Percentiles rank a stretch among this genome's conserved stretches.
phyloP scores from a whole-genome alignment of 2,888 invertebrate species.

The Anticlea derivata region DNA sequence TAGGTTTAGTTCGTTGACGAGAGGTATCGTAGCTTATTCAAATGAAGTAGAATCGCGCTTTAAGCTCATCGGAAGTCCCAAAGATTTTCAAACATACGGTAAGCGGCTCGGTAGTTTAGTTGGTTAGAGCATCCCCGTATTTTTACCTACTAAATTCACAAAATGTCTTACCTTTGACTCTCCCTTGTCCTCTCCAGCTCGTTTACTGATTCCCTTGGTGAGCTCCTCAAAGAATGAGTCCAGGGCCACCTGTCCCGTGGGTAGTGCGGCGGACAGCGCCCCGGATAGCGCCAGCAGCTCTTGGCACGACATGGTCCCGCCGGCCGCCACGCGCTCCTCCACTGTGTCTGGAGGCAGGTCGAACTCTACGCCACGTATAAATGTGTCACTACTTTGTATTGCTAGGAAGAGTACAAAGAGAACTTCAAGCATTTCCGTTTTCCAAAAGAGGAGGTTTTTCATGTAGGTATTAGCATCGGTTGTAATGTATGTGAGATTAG shows the following conservation, averaged over 20 bases:
- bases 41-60: no score
- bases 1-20: no score
- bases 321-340: constrained; percentile 72
- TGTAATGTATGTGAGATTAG: no score
- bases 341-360: constrained; percentile 77
- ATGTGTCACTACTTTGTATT: constrained; percentile 50
- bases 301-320: constrained; percentile 92
- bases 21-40: no score
- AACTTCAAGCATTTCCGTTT: constrained; percentile 37
- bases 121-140: no score
- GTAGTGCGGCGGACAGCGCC: constrained; percentile 94
- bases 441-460: background rate
- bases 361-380: constrained; percentile 70
- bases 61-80: no score
- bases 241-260: constrained; percentile 92
- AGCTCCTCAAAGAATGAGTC: constrained; percentile 93
- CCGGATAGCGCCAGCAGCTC: constrained; percentile 96
- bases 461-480: no score
- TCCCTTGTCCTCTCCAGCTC: constrained; percentile 73
- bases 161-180: constrained; percentile 61
- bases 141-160: no score
- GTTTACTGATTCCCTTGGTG: constrained; percentile 87
- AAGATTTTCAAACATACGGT: no score
- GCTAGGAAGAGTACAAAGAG: constrained; percentile 5
- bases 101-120: no score